Evolutionary conservation across 2,888 invertebrate species (phyloP).

Genomic region (Parochlus steinenii): DNA sequence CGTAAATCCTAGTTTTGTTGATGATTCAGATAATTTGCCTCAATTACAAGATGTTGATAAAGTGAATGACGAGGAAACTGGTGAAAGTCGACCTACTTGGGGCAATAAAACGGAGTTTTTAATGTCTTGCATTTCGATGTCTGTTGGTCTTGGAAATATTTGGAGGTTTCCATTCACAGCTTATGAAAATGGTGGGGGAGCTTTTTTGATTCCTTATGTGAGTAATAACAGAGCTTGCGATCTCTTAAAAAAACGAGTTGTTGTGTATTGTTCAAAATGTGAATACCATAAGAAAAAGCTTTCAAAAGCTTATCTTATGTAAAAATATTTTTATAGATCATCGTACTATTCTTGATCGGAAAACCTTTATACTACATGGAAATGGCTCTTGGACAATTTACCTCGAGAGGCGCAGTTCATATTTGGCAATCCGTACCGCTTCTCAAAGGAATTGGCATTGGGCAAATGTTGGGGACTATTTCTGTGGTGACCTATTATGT

Average conservation of each 20-base stretch:
- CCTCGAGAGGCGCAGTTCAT: slow-evolving; percentile 47
- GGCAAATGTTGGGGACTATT: slow-evolving; percentile 41
- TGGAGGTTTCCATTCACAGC: slow-evolving; percentile 10
- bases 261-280: too few species aligned
- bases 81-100: slow-evolving; percentile 2
- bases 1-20: too few species aligned
- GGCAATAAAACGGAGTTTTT: slow-evolving; percentile 7
- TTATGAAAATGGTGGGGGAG: slow-evolving; percentile 10
- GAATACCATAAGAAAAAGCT: too few species aligned
- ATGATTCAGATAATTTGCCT: too few species aligned
- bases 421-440: slow-evolving; percentile 23
- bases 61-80: slow-evolving; percentile 2
- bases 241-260: too few species aligned
- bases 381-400: slow-evolving; percentile 55
- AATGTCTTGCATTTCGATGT: slow-evolving; percentile 9
- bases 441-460: slow-evolving; percentile 45
- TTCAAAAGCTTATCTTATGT: too few species aligned
- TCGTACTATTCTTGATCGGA: slow-evolving; percentile 44
- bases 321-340: slow-evolving; percentile 30
- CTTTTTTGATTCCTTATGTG: slow-evolving; percentile 10
- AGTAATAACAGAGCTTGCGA: neutral
- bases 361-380: slow-evolving; percentile 57
- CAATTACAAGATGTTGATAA: too few species aligned
- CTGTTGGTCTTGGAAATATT: slow-evolving; percentile 10
- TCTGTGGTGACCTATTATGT: slow-evolving; percentile 62